Conservation (phyloP, 2,797 vertebrate genomes). For the Acanthurus leucopareius region DNA sequence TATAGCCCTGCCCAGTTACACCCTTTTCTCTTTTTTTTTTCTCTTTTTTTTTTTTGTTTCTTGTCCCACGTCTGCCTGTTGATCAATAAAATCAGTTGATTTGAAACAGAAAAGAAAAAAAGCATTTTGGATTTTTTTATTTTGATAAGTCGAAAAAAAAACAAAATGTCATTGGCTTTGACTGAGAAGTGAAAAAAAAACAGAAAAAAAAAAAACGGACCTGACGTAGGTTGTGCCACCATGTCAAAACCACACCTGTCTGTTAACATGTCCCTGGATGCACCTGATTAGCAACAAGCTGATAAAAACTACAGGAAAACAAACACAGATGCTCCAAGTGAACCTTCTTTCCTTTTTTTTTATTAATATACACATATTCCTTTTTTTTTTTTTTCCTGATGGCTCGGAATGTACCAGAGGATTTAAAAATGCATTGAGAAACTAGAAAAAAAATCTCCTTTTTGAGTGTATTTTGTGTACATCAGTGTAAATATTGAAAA, state of each 20-base stretch:
- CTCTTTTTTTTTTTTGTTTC: constrained; percentile 59
- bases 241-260: constrained; percentile 63
- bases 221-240: constrained; percentile 56
- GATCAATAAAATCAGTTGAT: constrained; percentile 78
- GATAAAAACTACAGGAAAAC: constrained; percentile 56
- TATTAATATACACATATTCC: constrained; percentile 59
- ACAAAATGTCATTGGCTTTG: constrained; percentile 67
- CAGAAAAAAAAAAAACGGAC: constrained; percentile 56
- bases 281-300: constrained; percentile 63
- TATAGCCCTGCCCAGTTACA: constrained; percentile 72
- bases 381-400: constrained; percentile 81
- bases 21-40: constrained; percentile 36
- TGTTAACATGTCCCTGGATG: constrained; percentile 71
- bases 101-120: constrained; percentile 68
- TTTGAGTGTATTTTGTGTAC: constrained; percentile 92
- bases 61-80: constrained; percentile 81
- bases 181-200: constrained; percentile 46
- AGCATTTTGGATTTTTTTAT: constrained; percentile 73
- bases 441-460: constrained; percentile 79
- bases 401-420: constrained; percentile 85
- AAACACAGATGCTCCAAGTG: constrained; percentile 66
- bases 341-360: constrained; percentile 58
- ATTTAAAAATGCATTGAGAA: constrained; percentile 69
- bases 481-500: constrained; percentile 90
- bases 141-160: constrained; percentile 54